Evolutionary conservation across 53 echinoderm and acorn worm species (phyloP).

Genomic region (Temnopleurus reevesii): DNA sequence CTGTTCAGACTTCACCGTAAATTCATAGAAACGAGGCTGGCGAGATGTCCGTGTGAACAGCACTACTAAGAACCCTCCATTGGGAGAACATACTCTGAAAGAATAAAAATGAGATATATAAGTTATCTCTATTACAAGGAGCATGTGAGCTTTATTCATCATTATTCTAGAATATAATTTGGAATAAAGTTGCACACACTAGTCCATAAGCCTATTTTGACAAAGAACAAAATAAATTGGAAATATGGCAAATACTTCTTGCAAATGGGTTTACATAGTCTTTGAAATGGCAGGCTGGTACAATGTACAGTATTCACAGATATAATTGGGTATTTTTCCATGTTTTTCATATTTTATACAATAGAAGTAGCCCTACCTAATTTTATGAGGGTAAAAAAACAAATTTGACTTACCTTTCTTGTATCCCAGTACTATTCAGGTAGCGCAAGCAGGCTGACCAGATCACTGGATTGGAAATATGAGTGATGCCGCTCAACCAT

Average conservation of each 20-base stretch:
- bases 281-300: too few species aligned
- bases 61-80: conserved; percentile 74
- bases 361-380: neutral
- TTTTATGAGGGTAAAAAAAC: neutral
- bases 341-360: neutral
- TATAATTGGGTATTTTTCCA: too few species aligned
- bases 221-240: too few species aligned
- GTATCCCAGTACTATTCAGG: conserved; percentile 81
- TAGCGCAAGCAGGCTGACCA: conserved; percentile 88
- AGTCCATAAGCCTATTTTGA: neutral
- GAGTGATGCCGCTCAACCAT: conserved; percentile 89
- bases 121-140: neutral
- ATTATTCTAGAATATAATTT: neutral
- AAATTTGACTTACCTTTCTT: conserved; percentile 70
- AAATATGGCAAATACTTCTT: too few species aligned
- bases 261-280: too few species aligned
- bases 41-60: conserved; percentile 71
- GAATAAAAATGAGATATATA: neutral
- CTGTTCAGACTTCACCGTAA: conserved; percentile 53
- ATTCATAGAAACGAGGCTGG: conserved; percentile 88
- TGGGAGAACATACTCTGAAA: conserved; percentile 69
- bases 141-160: neutral
- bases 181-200: neutral
- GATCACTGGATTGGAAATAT: conserved; percentile 77
- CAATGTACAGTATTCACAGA: neutral